Conservation (phyloP, 2,113 vertebrate species). For the Stegostoma tigrinum region DNA sequence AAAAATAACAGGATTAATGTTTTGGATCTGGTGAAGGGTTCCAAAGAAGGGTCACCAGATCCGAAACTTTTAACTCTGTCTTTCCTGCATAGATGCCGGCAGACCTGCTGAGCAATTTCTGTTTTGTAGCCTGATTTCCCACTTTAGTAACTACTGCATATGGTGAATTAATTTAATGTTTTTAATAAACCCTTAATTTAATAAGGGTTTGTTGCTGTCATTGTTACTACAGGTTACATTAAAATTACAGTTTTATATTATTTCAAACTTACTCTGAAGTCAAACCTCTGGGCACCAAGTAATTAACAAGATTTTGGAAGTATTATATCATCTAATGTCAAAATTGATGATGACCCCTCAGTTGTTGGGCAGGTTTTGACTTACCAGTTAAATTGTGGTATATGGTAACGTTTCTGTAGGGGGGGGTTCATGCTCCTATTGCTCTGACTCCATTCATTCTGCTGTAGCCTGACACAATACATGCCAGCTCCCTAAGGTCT, state of each 20-base stretch:
- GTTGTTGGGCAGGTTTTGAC: background rate
- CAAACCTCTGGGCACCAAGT: background rate
- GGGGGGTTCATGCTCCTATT: too few relatives aligned
- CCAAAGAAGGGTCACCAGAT: too few relatives aligned
- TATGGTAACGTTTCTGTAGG: background rate
- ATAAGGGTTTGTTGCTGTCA: background rate
- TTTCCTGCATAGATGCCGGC: too few relatives aligned
- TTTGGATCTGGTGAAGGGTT: too few relatives aligned
- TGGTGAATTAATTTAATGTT: background rate
- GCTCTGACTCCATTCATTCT: too few relatives aligned
- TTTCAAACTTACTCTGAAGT: background rate
- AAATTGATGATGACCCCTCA: background rate
- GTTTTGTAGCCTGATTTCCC: background rate
- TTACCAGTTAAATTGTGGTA: background rate
- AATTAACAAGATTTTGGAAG: background rate
- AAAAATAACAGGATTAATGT: too few relatives aligned
- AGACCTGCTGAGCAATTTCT: too few relatives aligned
- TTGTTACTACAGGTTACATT: conserved; percentile 2
- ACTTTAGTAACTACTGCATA: background rate
- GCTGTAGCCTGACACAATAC: too few relatives aligned
- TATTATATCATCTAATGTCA: background rate
- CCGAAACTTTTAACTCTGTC: too few relatives aligned
- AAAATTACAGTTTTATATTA: background rate
- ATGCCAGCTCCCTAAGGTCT: too few relatives aligned
- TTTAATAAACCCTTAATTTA: too few relatives aligned